A percentile compares a stretch with the other conserved stretches of the same genome.
Evolutionary conservation across 1,140 invertebrate species (phyloP).

Genomic region (Marisa cornuarietis): DNA sequence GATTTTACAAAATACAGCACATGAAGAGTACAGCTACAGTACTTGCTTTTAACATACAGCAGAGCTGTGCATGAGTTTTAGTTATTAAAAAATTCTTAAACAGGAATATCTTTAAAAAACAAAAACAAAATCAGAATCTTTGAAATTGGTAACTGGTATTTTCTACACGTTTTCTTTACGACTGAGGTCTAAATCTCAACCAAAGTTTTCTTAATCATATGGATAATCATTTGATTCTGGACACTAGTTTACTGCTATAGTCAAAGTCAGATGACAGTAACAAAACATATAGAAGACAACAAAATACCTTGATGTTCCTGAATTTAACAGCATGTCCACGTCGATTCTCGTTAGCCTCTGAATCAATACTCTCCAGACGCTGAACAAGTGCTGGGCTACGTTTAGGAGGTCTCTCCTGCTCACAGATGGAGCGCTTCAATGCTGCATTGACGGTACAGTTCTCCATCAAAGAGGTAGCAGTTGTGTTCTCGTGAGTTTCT

Average conservation of each 20-base stretch:
- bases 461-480: not conserved
- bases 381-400: conserved; percentile 23
- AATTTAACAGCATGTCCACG: conserved; percentile 25
- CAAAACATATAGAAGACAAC: not conserved
- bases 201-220: no score
- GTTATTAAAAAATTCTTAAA: no score
- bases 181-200: no score
- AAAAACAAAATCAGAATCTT: no score
- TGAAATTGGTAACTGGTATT: no score
- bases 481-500: conserved; percentile 1
- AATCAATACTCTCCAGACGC: conserved; percentile 24
- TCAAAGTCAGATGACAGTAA: not conserved
- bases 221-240: not conserved
- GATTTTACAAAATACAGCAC: no score
- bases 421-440: conserved; percentile 51
- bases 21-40: no score
- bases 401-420: conserved; percentile 46
- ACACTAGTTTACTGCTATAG: not conserved
- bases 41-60: no score
- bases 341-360: conserved; percentile 12
- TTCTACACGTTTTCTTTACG: no score
- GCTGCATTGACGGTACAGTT: conserved; percentile 14
- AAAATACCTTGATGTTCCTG: conserved; percentile 31
- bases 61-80: no score
- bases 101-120: no score